Conservation (phyloP, 2,797 vertebrate species). For the Hemibagrus guttatus region DNA sequence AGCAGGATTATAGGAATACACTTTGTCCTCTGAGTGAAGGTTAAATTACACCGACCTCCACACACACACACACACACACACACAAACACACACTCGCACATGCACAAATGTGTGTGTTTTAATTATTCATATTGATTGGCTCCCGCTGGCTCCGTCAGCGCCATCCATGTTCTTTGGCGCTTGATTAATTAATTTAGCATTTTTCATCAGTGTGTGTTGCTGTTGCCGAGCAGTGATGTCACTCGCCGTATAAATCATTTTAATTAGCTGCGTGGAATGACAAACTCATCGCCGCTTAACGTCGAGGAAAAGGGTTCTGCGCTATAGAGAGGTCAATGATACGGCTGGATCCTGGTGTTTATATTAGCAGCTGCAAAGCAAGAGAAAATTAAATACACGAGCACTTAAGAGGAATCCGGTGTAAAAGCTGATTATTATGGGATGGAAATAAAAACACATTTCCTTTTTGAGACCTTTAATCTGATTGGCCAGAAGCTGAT, state of each 20-base stretch:
- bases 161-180: constrained; percentile 26
- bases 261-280: constrained; percentile 65
- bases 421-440: background rate
- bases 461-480: no score
- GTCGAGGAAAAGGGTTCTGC: background rate
- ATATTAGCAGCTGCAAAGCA: background rate
- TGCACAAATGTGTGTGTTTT: constrained; percentile 39
- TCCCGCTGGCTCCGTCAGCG: constrained; percentile 42
- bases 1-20: constrained; percentile 13
- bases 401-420: background rate
- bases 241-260: constrained; percentile 67
- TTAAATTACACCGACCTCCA: constrained; percentile 25
- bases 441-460: background rate
- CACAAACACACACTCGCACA: background rate
- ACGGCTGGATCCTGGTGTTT: no score
- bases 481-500: background rate
- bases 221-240: constrained; percentile 60
- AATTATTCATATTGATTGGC: constrained; percentile 61
- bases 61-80: constrained; percentile 13
- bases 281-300: constrained; percentile 60
- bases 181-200: constrained; percentile 62
- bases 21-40: constrained; percentile 26
- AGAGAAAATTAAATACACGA: background rate
- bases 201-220: constrained; percentile 58
- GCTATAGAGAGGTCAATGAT: background rate